A percentile compares a stretch with the other conserved stretches of the same genome.
phyloP scores from a whole-genome alignment of 2,113 vertebrate genomes.

The Bufo bufo region DNA sequence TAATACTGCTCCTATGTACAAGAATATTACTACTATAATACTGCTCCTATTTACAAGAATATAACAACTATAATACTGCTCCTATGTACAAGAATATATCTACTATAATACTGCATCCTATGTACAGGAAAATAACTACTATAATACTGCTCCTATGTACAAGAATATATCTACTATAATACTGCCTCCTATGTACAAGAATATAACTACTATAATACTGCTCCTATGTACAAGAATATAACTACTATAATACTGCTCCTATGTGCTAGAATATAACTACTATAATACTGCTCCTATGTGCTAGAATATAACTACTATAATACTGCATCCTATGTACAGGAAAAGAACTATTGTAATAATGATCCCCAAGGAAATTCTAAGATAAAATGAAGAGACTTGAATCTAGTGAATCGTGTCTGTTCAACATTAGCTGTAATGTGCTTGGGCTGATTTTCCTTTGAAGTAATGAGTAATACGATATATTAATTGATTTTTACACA shows the following conservation, averaged over 20 bases:
- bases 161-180: not conserved
- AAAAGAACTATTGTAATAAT: not conserved
- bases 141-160: not conserved
- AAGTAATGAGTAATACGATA: not conserved
- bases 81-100: not conserved
- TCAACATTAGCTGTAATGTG: not conserved
- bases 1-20: not conserved
- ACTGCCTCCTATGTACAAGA: not conserved
- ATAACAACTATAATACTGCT: not conserved
- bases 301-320: conserved; percentile 1
- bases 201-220: conserved; percentile 13
- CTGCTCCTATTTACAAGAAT: not conserved
- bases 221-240: not conserved
- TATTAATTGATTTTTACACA: not conserved
- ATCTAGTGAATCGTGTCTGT: too few relatives aligned
- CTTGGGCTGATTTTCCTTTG: not conserved
- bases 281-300: not conserved
- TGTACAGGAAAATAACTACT: not conserved
- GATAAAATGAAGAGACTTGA: too few relatives aligned
- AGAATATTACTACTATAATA: conserved; percentile 10
- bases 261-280: conserved; percentile 2
- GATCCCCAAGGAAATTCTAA: too few relatives aligned
- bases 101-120: not conserved
- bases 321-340: not conserved
- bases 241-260: conserved; percentile 4